Evolutionary conservation across 1,140 invertebrate genomes (phyloP).

Genomic region (Glossosoma conforme): DNA sequence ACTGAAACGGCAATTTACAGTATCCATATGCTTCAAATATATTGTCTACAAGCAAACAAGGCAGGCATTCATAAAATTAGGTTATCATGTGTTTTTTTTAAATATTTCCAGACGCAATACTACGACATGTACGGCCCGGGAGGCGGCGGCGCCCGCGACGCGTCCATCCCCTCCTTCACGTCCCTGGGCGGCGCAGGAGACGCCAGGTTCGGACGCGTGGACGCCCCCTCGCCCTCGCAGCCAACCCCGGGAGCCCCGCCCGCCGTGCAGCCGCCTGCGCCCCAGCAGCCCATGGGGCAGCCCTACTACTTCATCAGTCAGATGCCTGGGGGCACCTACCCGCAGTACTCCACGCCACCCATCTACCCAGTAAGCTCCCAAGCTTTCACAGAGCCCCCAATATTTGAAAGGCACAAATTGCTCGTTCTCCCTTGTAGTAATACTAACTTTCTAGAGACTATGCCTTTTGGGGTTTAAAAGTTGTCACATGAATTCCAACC

Average conservation of each 20-base stretch:
- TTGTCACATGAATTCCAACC: too few relatives aligned
- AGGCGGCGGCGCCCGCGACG: slow-evolving; percentile 61
- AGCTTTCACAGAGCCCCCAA: too few relatives aligned
- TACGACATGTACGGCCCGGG: slow-evolving; percentile 65
- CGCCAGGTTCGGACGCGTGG: slow-evolving; percentile 65
- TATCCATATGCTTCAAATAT: too few relatives aligned
- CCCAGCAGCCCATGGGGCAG: slow-evolving; percentile 57
- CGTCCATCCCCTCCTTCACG: slow-evolving; percentile 63
- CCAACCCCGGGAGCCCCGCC: slow-evolving; percentile 24
- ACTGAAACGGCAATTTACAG: too few relatives aligned
- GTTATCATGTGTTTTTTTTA: too few relatives aligned
- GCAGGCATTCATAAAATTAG: too few relatives aligned
- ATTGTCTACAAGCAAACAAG: too few relatives aligned
- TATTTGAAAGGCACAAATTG: too few relatives aligned
- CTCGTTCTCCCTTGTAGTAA: too few relatives aligned
- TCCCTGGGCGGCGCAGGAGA: slow-evolving; percentile 70
- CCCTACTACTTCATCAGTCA: slow-evolving; percentile 66
- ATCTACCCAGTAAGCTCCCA: slow-evolving; percentile 59
- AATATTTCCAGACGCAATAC: slow-evolving; percentile 45
- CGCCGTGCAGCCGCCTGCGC: slow-evolving; percentile 31
- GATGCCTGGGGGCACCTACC: slow-evolving; percentile 64
- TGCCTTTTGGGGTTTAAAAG: too few relatives aligned
- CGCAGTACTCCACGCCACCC: slow-evolving; percentile 61
- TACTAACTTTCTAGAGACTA: too few relatives aligned
- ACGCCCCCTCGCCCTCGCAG: slow-evolving; percentile 36